Conservation (phyloP, 1,140 invertebrate species). For the fruit fly (Drosophila melanogaster) region DNA sequence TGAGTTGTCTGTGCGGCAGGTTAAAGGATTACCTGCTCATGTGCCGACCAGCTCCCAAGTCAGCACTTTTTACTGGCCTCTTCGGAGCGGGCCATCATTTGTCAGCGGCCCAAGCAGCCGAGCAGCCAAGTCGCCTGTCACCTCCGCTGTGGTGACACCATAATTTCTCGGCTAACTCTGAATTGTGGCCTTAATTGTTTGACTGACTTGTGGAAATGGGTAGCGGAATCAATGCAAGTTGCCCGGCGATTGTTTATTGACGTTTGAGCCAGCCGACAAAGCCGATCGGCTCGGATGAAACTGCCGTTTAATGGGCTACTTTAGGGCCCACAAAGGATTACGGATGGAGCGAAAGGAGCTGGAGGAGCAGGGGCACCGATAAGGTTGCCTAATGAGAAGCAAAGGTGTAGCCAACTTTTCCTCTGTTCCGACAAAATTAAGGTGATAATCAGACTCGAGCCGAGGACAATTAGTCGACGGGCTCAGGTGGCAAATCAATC, state of each 20-base stretch:
- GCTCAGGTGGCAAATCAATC: conserved; percentile 54
- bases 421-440: conserved; percentile 32
- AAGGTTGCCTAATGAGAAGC: conserved; percentile 63
- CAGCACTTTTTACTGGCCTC: conserved; percentile 56
- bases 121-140: conserved; percentile 63
- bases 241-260: conserved; percentile 58
- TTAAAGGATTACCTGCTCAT: conserved; percentile 72
- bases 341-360: conserved; percentile 13
- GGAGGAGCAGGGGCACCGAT: conserved; percentile 28
- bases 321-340: conserved; percentile 64
- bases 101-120: conserved; percentile 49
- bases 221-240: conserved; percentile 72
- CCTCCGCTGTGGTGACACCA: conserved; percentile 74
- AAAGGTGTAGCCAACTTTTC: conserved; percentile 23
- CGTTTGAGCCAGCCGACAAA: conserved; percentile 72
- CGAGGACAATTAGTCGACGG: conserved; percentile 49
- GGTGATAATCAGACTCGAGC: conserved; percentile 57
- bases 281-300: conserved; percentile 36
- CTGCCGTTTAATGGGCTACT: conserved; percentile 75
- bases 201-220: conserved; percentile 44
- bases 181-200: conserved; percentile 79
- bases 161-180: conserved; percentile 74
- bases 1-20: conserved; percentile 71
- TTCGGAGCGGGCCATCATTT: conserved; percentile 59
- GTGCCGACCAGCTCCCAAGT: conserved; percentile 47